A percentile compares a stretch with the other conserved stretches of the same genome.
Conservation (phyloP, 2,888 invertebrate genomes). For the Papilio demoleus region DNA sequence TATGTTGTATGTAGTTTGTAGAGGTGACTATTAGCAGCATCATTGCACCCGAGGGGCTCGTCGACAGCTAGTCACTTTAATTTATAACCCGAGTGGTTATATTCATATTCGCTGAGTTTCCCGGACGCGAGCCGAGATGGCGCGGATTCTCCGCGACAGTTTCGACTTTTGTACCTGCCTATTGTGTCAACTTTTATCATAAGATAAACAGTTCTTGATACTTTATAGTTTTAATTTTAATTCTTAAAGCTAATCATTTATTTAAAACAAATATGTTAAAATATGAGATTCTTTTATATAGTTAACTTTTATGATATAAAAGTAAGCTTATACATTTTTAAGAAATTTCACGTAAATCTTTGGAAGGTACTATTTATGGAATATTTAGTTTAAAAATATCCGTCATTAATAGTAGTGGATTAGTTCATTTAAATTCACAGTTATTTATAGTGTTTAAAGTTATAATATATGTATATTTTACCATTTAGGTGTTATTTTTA, state of each 20-base stretch:
- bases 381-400: too few species aligned
- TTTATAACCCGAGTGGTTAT: constrained; percentile 50
- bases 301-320: too few species aligned
- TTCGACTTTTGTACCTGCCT: constrained; percentile 66
- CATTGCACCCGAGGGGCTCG: constrained; percentile 43
- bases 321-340: too few species aligned
- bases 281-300: too few species aligned
- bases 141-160: constrained; percentile 56
- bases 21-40: constrained; percentile 40
- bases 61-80: constrained; percentile 50
- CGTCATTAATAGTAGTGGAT: too few species aligned
- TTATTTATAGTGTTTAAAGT: not conserved
- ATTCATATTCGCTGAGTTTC: constrained; percentile 57
- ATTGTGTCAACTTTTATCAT: constrained; percentile 52
- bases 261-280: too few species aligned
- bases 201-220: constrained; percentile 53
- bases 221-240: constrained; percentile 41
- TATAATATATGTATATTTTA: not conserved
- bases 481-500: not conserved
- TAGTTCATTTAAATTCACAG: too few species aligned
- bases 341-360: too few species aligned
- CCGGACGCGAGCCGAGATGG: constrained; percentile 55
- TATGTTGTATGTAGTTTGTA: constrained; percentile 14
- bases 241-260: too few species aligned
- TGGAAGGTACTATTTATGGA: too few species aligned